Conservation (phyloP, 2,113 vertebrate species). For the Pycnonotus jocosus region DNA sequence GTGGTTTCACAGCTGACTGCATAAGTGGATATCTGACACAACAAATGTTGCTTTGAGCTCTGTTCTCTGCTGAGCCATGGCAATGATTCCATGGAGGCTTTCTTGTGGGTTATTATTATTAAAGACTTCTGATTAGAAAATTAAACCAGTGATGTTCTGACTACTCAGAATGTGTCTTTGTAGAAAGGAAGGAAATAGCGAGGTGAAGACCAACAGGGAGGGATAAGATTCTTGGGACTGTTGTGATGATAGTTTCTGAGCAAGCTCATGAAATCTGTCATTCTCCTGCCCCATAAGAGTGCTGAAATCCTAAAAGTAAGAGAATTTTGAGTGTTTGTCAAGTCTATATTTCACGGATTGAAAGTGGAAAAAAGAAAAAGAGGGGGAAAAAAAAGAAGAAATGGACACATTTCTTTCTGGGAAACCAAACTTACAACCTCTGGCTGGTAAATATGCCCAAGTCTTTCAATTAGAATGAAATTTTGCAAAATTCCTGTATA, state of each 20-base stretch:
- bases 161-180: neutral
- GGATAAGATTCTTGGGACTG: neutral
- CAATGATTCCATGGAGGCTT: neutral
- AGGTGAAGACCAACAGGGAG: neutral
- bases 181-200: neutral
- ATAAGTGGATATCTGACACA: neutral
- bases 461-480: neutral
- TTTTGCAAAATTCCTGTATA: neutral
- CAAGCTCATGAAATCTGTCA: neutral
- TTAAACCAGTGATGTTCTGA: neutral
- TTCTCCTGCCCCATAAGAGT: neutral
- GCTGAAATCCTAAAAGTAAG: neutral
- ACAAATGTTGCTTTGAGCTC: conserved; percentile 29
- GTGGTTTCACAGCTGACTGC: conserved; percentile 10
- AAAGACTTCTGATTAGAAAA: neutral
- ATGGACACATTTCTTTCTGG: neutral
- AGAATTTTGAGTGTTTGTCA: neutral
- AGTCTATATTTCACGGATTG: neutral
- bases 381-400: neutral
- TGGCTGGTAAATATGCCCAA: neutral
- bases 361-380: neutral
- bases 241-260: neutral
- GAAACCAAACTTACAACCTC: neutral
- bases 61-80: neutral
- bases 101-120: neutral